Evolutionary conservation across 2,888 invertebrate species (phyloP).

Genomic region (Cancer borealis): DNA sequence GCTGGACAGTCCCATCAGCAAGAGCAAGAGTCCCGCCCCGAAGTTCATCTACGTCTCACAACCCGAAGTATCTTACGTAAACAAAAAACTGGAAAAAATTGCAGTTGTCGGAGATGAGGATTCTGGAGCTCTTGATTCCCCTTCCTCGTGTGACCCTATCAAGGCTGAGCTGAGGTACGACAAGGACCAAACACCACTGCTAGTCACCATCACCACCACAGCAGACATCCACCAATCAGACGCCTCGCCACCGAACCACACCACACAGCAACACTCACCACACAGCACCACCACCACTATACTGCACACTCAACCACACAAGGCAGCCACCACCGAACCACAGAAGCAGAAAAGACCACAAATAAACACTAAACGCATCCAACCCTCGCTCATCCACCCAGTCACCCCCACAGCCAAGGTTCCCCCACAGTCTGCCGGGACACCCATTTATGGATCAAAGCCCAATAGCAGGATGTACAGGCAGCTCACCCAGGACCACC

Average conservation of each 20-base stretch:
- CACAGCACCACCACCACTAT: background rate
- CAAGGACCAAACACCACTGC: background rate
- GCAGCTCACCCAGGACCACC: background rate
- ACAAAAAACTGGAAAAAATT: background rate
- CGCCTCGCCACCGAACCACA: background rate
- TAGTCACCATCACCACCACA: background rate
- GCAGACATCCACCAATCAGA: background rate
- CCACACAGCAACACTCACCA: background rate
- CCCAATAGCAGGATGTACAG: background rate
- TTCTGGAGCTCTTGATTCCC: background rate
- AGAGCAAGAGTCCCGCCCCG: background rate
- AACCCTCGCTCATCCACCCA: background rate
- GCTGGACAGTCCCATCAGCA: background rate
- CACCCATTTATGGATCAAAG: background rate
- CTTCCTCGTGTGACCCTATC: background rate
- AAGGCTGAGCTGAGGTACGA: background rate
- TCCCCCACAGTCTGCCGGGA: background rate
- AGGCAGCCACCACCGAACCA: background rate
- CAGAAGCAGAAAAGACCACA: background rate
- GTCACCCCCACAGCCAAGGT: background rate
- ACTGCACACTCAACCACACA: background rate
- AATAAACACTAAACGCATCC: background rate
- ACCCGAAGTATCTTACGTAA: background rate
- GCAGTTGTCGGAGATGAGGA: background rate
- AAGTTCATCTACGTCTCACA: background rate